phyloP scores from a whole-genome alignment of 2,888 invertebrate genomes.

The Drosophila prostipennis region DNA sequence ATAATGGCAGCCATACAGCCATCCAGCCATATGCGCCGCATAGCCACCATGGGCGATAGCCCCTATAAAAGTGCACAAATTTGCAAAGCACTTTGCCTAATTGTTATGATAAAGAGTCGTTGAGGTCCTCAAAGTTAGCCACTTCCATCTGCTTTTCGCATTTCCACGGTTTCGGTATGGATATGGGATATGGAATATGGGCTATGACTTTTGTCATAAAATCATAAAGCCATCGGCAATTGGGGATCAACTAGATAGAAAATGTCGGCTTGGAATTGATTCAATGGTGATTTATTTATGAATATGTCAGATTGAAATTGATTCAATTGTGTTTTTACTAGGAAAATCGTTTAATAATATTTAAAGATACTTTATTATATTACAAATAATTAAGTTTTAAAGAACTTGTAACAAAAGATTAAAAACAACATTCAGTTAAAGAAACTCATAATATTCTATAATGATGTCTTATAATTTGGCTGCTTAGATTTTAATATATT shows the following conservation, averaged over 20 bases:
- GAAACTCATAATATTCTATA: too few relatives aligned
- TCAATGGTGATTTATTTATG: not conserved
- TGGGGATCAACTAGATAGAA: conserved; percentile 1
- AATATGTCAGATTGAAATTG: too few relatives aligned
- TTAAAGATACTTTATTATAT: too few relatives aligned
- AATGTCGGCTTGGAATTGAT: not conserved
- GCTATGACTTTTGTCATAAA: conserved; percentile 3
- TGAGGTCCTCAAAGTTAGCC: conserved; percentile 6
- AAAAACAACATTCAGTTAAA: too few relatives aligned
- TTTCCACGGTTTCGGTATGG: not conserved
- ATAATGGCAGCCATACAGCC: conserved; percentile 17
- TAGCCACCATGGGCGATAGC: conserved; percentile 45
- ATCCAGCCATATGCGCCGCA: conserved; percentile 11
- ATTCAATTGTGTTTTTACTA: too few relatives aligned
- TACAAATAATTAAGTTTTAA: too few relatives aligned
- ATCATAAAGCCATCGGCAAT: not conserved
- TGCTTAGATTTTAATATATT: too few relatives aligned
- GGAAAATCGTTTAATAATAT: too few relatives aligned
- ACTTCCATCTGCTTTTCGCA: not conserved
- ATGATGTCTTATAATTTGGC: too few relatives aligned
- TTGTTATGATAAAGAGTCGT: conserved; percentile 51
- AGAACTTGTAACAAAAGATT: too few relatives aligned
- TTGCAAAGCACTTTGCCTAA: conserved; percentile 57
- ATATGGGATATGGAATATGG: not conserved
- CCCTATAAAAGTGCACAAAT: conserved; percentile 51